phyloP scores from a whole-genome alignment of 2,888 invertebrate genomes.

The Caenorhabditis sp. region DNA sequence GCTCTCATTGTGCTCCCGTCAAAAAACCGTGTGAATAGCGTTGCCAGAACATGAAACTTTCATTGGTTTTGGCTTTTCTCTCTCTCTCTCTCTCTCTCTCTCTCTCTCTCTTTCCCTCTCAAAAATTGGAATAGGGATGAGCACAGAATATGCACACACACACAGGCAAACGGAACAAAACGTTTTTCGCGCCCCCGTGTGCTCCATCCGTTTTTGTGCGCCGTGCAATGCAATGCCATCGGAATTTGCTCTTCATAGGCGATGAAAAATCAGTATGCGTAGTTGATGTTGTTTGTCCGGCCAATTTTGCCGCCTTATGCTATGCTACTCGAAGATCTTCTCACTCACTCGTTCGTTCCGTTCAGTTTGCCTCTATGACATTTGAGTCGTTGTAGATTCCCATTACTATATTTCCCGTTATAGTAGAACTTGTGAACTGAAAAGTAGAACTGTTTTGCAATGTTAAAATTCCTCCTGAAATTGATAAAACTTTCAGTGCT shows the following conservation, averaged over 20 bases:
- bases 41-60: constrained; percentile 44
- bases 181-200: constrained; percentile 48
- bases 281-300: constrained; percentile 41
- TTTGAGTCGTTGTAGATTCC: too few species aligned
- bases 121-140: too few species aligned
- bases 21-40: constrained; percentile 34
- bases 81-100: too few species aligned
- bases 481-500: too few species aligned
- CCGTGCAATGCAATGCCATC: constrained; percentile 11
- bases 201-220: constrained; percentile 29
- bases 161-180: constrained; percentile 50
- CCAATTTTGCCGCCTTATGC: constrained; percentile 16
- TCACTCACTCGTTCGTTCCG: constrained; percentile 4
- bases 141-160: constrained; percentile 43
- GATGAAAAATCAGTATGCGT: constrained; percentile 53
- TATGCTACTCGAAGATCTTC: constrained; percentile 4
- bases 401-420: too few species aligned
- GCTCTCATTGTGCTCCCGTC: too few species aligned
- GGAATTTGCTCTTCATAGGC: constrained; percentile 44
- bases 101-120: too few species aligned
- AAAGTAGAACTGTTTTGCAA: too few species aligned
- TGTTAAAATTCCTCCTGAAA: too few species aligned
- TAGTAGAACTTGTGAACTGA: too few species aligned
- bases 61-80: too few species aligned
- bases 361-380: constrained; percentile 3